These are phyloP conservation scores for Leistus spinibarbis DNA, from an alignment of 2,888 invertebrate species.

Conservation along the genomic window DNA sequence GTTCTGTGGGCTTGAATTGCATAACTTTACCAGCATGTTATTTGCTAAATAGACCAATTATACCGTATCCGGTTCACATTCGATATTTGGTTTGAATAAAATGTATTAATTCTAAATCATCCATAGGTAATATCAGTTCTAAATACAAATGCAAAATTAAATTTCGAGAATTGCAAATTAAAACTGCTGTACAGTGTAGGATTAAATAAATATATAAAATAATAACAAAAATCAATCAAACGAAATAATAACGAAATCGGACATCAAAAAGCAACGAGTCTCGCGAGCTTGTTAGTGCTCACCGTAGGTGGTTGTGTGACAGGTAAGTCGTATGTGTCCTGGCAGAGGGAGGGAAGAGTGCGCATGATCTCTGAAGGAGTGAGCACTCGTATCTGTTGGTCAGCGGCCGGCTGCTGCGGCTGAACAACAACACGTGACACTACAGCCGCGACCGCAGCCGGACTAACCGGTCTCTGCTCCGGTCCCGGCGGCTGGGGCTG, in stretches of 20 bases:
- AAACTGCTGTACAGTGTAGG: not conserved
- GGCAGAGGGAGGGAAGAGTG: slow-evolving; percentile 84
- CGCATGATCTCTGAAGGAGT: slow-evolving; percentile 91
- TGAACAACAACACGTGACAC: slow-evolving; percentile 40
- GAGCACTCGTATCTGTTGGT: slow-evolving; percentile 86
- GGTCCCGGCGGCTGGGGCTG: slow-evolving; percentile 46
- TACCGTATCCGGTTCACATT: too few species aligned
- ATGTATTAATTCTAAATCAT: too few species aligned
- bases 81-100: too few species aligned
- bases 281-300: slow-evolving; percentile 48
- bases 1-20: too few species aligned
- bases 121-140: too few species aligned
- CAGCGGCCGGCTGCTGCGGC: slow-evolving; percentile 69
- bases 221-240: slow-evolving; percentile 4
- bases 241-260: slow-evolving; percentile 14
- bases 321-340: slow-evolving; percentile 69
- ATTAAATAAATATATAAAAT: not conserved
- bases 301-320: slow-evolving; percentile 57
- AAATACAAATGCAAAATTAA: not conserved
- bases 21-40: too few species aligned
- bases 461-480: slow-evolving; percentile 60
- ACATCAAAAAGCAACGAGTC: slow-evolving; percentile 38
- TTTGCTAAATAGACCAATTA: too few species aligned
- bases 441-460: slow-evolving; percentile 24
- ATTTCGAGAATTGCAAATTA: not conserved